Evolutionary conservation across 2,888 invertebrate species (phyloP), one percentile per base, ranked within the genome.

Genomic region (Lagria hirta): DNA sequence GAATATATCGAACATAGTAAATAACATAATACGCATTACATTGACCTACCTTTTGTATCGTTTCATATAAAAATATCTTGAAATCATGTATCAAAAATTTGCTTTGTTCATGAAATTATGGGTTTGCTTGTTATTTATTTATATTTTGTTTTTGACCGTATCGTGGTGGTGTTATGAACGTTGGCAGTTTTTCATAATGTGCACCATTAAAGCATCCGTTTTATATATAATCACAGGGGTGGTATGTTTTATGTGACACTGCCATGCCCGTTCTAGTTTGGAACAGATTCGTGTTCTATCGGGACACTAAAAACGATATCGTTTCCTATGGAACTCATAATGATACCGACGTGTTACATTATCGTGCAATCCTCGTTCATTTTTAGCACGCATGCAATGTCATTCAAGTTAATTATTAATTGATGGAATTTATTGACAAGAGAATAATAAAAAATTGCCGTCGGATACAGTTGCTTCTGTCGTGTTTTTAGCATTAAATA

Each of bases 221-320:
- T 27, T 46, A 37, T 48, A 37, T 32, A 40, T 49, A 51, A 51
- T 51, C 43, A 46, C 46, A 51, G 48, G 46, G 44, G 43, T 49
- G 36, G 44, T 37, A 36, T 49, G 43, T 43, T 51, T 51, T 51
- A 51, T 51, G 51, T 51, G 51, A 51, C 51, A 51, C 22, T 51
- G 45, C 40, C 48, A 49, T 49, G 48, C 49, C 43, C 28, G 46
- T 42, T 49, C 27, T 32, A 29, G 46, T 49, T 49, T 43, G 38
- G 18, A 49, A 38, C 49, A 43, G 46, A 49, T 46, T 49, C 49
- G 46, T 49, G 49, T 36, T 45, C 38, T 49, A 46, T 46, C 49
- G 43, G 42, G 34, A 24, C 27, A 41, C 24, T 43, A 49, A 46
- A 46, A 46, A 49, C 43, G 41, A 35, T 46, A 49, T 46, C 46